Conservation (phyloP, 1,140 invertebrate genomes). For the Mamestra configurata region DNA sequence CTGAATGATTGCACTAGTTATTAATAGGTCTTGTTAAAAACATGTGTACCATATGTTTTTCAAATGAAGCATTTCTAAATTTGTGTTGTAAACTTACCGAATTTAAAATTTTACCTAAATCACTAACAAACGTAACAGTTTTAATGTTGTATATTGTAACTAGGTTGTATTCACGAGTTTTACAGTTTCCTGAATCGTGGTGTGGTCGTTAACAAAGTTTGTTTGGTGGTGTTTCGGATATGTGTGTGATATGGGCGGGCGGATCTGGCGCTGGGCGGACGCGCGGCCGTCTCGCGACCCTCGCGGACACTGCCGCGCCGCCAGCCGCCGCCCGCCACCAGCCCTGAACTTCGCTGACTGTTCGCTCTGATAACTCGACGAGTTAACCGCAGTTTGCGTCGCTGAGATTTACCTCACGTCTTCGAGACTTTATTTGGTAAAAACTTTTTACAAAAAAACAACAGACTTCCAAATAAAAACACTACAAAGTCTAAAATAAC, state of each 20-base stretch:
- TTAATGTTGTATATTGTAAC: neutral
- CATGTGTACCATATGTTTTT: too few relatives aligned
- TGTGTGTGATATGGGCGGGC: conserved; percentile 29
- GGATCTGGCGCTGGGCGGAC: conserved; percentile 13
- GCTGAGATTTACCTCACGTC: neutral
- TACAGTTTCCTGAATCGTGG: neutral
- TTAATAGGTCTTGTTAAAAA: neutral
- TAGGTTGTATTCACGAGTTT: neutral
- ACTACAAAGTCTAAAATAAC: too few relatives aligned
- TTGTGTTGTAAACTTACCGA: neutral
- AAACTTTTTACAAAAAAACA: too few relatives aligned
- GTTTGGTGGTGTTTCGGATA: conserved; percentile 22
- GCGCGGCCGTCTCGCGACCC: conserved; percentile 35
- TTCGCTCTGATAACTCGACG: neutral
- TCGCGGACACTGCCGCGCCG: conserved; percentile 44
- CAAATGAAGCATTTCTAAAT: too few relatives aligned
- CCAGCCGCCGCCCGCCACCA: neutral
- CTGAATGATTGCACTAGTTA: neutral
- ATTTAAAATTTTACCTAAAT: conserved; percentile 7
- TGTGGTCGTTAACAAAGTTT: conserved; percentile 26
- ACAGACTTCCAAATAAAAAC: too few relatives aligned
- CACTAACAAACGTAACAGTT: conserved; percentile 14
- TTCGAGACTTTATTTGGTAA: too few relatives aligned
- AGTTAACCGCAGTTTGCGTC: neutral
- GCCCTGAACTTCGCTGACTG: conserved; percentile 8